Evolutionary conservation across 1,140 invertebrate genomes (phyloP), one percentile per base, ranked within the genome.

Genomic region (Drosophila sturtevanti): DNA sequence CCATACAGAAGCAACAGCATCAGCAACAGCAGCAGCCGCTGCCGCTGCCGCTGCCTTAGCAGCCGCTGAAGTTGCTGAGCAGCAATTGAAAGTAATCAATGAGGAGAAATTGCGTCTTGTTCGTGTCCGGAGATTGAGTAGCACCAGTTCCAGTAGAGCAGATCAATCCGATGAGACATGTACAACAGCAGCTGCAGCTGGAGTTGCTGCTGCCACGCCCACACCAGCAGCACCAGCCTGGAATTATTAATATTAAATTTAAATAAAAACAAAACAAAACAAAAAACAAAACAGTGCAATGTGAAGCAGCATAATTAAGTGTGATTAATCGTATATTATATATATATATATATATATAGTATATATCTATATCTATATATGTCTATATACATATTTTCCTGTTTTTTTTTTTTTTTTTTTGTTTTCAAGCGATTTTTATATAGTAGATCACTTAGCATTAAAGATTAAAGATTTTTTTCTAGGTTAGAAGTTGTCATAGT

Each of bases 41-140:
- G 31, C 31, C 6, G 31, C 31, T 34, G 31, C 34, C 34, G 34
- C 5, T 12, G 34, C 34, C 11, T 12, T 44, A 2, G 41, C 41
- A 16, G 41, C 41, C 41, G 41, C 41, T 35, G 63, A 72, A 16
- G 55, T 38, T 0, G 35, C 24, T 52, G 71, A 81, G 35, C 69
- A 79, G 60, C 71, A 81, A 24, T 72, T 91, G 4, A 91, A 90
- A 70, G 86, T 91, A 38, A 69, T 91, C 55, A 87, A 80, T 31
- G 90, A 91, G 73, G 90, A 91, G 34, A 90, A 91, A 68, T 67
- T 91, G 60, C 86, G 90, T 14, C 55, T 91, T 81, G 89, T 91
- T 55, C 90, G 90, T 1, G 85, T 91, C 4, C 74, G 80, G 0
- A 79, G 89, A 1, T 54, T 91, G 11, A 91, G 89, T 64, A 78